phyloP scores from a whole-genome alignment of 2,113 vertebrate species.

The Myotis davidii region DNA sequence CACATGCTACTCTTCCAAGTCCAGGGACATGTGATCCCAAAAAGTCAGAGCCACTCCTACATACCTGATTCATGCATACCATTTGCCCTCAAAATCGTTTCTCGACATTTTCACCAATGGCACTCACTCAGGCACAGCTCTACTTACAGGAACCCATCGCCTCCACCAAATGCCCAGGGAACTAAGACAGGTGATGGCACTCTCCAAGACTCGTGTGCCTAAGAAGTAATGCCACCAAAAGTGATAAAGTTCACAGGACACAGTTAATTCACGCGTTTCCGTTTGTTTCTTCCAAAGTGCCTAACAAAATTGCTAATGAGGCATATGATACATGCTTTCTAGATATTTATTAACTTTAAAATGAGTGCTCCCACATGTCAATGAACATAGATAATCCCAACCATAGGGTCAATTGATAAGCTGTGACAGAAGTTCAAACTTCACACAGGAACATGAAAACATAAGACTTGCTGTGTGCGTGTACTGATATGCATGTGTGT shows the following conservation, averaged over 20 bases:
- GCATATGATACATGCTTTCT: neutral
- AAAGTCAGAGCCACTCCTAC: neutral
- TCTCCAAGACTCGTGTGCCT: neutral
- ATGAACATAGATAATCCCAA: neutral
- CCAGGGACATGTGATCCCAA: neutral
- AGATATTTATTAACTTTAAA: neutral
- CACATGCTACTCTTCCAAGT: neutral
- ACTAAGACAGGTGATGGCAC: neutral
- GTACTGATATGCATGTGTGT: neutral
- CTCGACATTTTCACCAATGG: neutral
- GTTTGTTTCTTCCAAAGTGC: neutral
- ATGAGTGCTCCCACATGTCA: neutral
- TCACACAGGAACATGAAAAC: neutral
- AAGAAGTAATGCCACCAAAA: neutral
- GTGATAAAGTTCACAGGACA: neutral
- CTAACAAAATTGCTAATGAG: neutral
- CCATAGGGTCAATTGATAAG: neutral
- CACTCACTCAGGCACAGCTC: neutral
- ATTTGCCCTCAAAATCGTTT: fast-evolving
- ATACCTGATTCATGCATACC: neutral
- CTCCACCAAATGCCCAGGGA: neutral
- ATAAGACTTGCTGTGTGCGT: too few species aligned
- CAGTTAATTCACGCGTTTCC: neutral
- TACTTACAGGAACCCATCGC: neutral
- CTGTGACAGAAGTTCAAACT: neutral